Conservation (phyloP, 2,888 invertebrate genomes). For the Arenicola marina region DNA sequence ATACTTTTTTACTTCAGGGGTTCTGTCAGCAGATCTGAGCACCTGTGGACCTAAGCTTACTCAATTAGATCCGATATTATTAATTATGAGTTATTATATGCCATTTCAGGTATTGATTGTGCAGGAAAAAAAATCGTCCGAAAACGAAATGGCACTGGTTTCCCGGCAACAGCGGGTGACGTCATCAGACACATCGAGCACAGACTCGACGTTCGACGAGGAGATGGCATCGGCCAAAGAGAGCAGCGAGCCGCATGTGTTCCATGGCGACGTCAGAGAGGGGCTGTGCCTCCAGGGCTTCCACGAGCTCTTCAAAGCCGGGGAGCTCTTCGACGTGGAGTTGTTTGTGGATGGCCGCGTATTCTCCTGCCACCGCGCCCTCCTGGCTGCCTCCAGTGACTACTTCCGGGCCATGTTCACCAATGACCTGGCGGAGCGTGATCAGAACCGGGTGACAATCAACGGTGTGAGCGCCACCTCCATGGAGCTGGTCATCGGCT, state of each 20-base stretch:
- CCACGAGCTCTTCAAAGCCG: conserved; percentile 27
- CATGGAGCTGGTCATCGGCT: conserved; percentile 78
- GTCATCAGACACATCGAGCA: too few relatives aligned
- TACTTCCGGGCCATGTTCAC: conserved; percentile 32
- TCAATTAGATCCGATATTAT: too few relatives aligned
- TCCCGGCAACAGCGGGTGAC: too few relatives aligned
- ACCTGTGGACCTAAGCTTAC: too few relatives aligned
- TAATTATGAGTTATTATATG: too few relatives aligned
- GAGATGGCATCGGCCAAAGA: too few relatives aligned
- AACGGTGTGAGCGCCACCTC: conserved; percentile 77
- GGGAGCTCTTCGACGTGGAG: conserved; percentile 47
- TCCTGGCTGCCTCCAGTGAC: conserved; percentile 41
- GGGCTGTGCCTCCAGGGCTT: conserved; percentile 17
- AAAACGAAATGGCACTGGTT: too few relatives aligned
- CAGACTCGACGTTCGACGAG: too few relatives aligned
- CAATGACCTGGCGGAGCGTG: conserved; percentile 20
- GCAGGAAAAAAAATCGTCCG: too few relatives aligned
- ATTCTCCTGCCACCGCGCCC: conserved; percentile 46
- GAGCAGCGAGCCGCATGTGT: conserved; percentile 16
- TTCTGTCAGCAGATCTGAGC: too few relatives aligned
- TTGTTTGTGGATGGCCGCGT: conserved; percentile 42
- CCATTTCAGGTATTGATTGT: too few relatives aligned
- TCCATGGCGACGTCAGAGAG: conserved; percentile 12
- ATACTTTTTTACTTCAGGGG: too few relatives aligned
- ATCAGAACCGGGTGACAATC: conserved; percentile 67